Evolutionary conservation across 2,888 invertebrate genomes (phyloP).

Genomic region (Xanthostigma xanthostigma): DNA sequence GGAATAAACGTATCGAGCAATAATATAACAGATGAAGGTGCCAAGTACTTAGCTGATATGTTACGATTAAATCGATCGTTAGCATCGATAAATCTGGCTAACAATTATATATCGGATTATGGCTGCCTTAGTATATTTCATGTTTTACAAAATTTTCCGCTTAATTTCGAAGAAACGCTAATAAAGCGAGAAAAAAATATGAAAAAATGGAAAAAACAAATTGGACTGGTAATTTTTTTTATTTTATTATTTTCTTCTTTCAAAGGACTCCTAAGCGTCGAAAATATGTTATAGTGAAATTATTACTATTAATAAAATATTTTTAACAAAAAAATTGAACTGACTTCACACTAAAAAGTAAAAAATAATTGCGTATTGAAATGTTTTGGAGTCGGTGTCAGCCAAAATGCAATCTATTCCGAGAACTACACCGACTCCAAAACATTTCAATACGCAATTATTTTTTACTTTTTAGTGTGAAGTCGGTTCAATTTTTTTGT

Average conservation of each 20-base stretch:
- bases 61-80: conserved; percentile 22
- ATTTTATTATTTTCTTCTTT: not conserved
- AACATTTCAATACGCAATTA: no score
- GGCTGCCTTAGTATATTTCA: conserved; percentile 16
- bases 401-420: no score
- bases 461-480: no score
- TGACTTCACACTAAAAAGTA: no score
- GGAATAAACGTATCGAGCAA: conserved; percentile 26
- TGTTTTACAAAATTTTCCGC: conserved; percentile 18
- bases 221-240: conserved; percentile 9
- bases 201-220: conserved; percentile 8
- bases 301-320: not conserved
- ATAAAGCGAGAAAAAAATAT: conserved; percentile 14
- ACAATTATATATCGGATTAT: conserved; percentile 20
- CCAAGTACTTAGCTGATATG: conserved; percentile 18
- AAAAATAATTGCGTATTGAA: no score
- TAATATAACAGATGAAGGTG: conserved; percentile 22
- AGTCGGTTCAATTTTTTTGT: no score
- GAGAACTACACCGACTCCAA: no score
- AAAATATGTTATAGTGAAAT: no score
- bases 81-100: conserved; percentile 19
- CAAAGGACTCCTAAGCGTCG: no score
- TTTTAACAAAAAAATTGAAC: no score
- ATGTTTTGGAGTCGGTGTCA: no score
- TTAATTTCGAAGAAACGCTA: conserved; percentile 23